Base-by-base conservation (phyloP, 2,113 vertebrate species). In the Tachuris rubrigastra region DNA sequence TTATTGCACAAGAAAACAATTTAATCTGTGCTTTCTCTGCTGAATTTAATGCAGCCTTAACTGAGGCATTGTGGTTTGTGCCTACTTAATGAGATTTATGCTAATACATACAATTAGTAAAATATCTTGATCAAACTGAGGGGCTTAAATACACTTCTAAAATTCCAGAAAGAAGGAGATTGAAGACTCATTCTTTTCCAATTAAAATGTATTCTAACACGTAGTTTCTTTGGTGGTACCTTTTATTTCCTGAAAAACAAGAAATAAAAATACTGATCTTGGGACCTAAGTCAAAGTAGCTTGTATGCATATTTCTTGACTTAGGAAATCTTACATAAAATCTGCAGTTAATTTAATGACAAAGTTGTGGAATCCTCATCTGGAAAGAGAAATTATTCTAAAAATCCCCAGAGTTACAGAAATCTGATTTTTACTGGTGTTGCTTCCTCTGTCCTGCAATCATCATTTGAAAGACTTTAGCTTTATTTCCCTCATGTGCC, bases 51-150 rank as follows among this genome's bases (percentile, higher is more conserved):
- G 52, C 72, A 47, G 9, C 44, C 16, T 53, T 87, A 73, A 89
- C 71, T 85, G 50, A 66, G 53, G 22, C 37, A 49, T 55, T 85
- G 28, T 59, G 46, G 25, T 68, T 86, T 85, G n/a, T 89, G 49
- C 46, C 42, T 95, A 14, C 42, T 72, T 91, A 89, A 96, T 90
- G 71, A 85, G 49, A 77, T 87, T 94, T 89, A 91, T 94, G 85
- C 58, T 94, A 94, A 93, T 96, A 19, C 19, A 53, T 79, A 14
- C 42, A 95, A 47, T 89, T 89, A 89, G 44, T 53, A 85, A 83
- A 83, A 15, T 59, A 59, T 15, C 42, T 89, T 94, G 44, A 65
- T 93, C n/a, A 92, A 76, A 89, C 49, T 59, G 66, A 85, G 21
- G 0, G 2, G 8, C 15, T 3, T 60, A 95, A 87, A 66, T 85